Base-by-base conservation (phyloP, 2,888 invertebrate genomes). In the Lepidocyrtoides sp. region DNA sequence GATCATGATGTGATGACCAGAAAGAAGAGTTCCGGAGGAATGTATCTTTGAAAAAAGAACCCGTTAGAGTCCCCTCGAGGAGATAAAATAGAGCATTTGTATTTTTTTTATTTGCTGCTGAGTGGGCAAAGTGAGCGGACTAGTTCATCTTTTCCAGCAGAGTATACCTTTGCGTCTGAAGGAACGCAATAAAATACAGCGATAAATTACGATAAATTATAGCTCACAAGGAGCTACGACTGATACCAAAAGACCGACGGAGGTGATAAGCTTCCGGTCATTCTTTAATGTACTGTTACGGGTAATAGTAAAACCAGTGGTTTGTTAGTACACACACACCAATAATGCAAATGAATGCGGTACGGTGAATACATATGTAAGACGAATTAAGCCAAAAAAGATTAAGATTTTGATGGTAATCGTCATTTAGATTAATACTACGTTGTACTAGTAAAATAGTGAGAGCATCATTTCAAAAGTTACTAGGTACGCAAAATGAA, bases 151-250 rank as follows among this genome's bases (percentile, higher is more conserved):
- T 36, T 26, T 32, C 79, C 32, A 57, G 57, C 36, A 54, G 26
- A 77, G 29, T 72, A 41, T 23, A 5, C 3, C 3, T 48, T 36
- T 36, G 7, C 36, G n/a, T 69, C 48, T 23, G 3, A 14, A 41
- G 4, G 36, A 72, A 72, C 20, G 89, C 48, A 79, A 87, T 87
- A 79, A 89, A 89, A 82, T 82, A 82, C 69, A 75, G 51, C 63
- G 75, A 90, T 90, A 90, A 90, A 90, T 90, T 90, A 90, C 89
- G 20, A 84, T 77, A 91, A 91, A 91, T 91, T 91, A 87, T 79
- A 87, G 79, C n/a, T 75, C 77, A 36, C 60, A 69, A 66, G 29
- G 17, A 48, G 69, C 54, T 20, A 75, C 36, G 7, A 23, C 41
- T 72, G 44, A 26, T 26, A 75, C 14, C 26, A 75, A 44, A 32